phyloP scores from a whole-genome alignment of 2,797 vertebrate species.

The Cynodonichthys magdalenae region DNA sequence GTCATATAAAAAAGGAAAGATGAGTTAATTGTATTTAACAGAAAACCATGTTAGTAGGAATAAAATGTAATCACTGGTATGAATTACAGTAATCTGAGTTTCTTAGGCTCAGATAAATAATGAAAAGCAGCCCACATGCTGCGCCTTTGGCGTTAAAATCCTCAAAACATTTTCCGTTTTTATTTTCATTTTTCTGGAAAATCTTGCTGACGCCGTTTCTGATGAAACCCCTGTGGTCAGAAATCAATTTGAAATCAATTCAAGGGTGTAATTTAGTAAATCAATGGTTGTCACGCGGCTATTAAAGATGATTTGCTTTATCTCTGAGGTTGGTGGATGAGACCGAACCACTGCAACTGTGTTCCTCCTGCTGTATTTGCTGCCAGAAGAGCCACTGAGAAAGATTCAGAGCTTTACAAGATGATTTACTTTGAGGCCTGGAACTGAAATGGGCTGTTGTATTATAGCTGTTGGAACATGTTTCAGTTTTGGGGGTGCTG shows the following conservation, averaged over 20 bases:
- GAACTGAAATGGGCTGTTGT: no score
- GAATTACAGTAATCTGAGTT: no score
- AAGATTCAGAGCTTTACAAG: no score
- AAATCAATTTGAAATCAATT: slow-evolving; percentile 17
- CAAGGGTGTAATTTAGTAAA: slow-evolving; percentile 44
- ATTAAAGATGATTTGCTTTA: slow-evolving; percentile 28
- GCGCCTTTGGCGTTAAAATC: neutral
- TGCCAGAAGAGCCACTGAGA: neutral
- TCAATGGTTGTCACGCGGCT: slow-evolving; percentile 15
- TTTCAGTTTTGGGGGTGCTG: no score
- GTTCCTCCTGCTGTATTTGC: neutral
- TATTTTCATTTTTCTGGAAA: neutral
- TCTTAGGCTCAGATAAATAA: neutral
- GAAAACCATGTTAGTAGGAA: neutral
- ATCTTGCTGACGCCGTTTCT: slow-evolving; percentile 12
- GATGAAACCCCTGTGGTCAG: slow-evolving; percentile 20
- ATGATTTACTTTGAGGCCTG: neutral
- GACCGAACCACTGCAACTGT: slow-evolving; percentile 2
- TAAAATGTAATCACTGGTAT: slow-evolving; percentile 2
- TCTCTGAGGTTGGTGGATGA: slow-evolving; percentile 14
- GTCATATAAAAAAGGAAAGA: neutral
- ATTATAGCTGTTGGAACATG: no score
- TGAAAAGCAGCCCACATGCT: neutral
- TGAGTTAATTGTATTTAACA: neutral
- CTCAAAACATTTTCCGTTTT: neutral